A percentile compares a stretch with the other conserved stretches of the same genome.
phyloP scores from a whole-genome alignment of 1,140 invertebrate genomes.

The Sweltsa coloradensis region DNA sequence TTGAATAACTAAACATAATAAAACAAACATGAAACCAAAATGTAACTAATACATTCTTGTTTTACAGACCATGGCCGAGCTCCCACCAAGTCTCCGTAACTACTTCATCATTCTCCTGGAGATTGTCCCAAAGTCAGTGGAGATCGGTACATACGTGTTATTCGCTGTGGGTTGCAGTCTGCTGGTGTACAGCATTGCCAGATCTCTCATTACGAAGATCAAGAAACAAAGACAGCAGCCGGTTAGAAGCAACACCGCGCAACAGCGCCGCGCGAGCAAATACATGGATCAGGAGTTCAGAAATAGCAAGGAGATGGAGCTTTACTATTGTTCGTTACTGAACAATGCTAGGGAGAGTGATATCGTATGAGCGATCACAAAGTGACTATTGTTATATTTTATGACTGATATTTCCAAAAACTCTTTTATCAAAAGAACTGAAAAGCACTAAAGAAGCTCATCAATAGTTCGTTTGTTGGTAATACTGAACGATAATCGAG shows the following conservation, averaged over 20 bases:
- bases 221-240: slow-evolving; percentile 16
- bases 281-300: background rate
- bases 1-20: background rate
- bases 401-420: too few relatives aligned
- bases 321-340: slow-evolving; percentile 31
- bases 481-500: too few relatives aligned
- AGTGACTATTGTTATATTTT: too few relatives aligned
- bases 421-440: too few relatives aligned
- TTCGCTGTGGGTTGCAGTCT: slow-evolving; percentile 40
- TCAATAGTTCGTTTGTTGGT: too few relatives aligned
- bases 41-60: slow-evolving; percentile 15
- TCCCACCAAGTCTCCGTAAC: slow-evolving; percentile 43
- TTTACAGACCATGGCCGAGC: slow-evolving; percentile 50
- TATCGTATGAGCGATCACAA: too few relatives aligned
- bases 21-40: background rate
- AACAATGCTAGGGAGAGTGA: too few relatives aligned
- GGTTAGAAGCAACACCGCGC: slow-evolving; percentile 7
- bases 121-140: slow-evolving; percentile 45
- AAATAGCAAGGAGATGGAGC: slow-evolving; percentile 27
- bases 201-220: slow-evolving; percentile 29
- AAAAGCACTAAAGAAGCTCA: too few relatives aligned
- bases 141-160: slow-evolving; percentile 40
- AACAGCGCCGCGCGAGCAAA: slow-evolving; percentile 17
- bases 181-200: slow-evolving; percentile 32
- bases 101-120: slow-evolving; percentile 62